Base-by-base conservation (phyloP, 1,140 invertebrate genomes). In the Phymastichus coffea region DNA sequence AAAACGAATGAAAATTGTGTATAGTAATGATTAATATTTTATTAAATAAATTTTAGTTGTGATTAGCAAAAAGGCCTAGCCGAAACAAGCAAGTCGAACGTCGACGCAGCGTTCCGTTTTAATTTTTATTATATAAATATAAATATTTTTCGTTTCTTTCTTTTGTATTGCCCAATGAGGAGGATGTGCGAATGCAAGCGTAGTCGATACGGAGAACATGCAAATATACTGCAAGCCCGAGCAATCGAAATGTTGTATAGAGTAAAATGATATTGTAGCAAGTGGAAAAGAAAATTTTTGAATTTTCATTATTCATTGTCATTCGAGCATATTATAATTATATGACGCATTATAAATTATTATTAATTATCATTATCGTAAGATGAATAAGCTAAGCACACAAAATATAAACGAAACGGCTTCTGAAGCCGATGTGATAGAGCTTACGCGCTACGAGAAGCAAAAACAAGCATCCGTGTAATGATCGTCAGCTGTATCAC, bases 361-460 rank as follows among this genome's bases (percentile, higher is more conserved):
- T 61, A 64, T 41, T 57, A 55, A 40, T 65, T 53, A 61, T 64
- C 60, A 64, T 65, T 61, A 49, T 61, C 54, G 51, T 56, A 48
- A 60, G 23, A 23, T 49, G 38, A 44, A 38, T 46, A 52, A 44
- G 23, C n/a, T 14, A 44, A 49, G 53, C 20, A 23, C 22, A 47
- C 37, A 25, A 63, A 66, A 67, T 66, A 65, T 57, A 66, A 72
- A 76, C 66, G 68, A 76, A 76, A 73, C 68, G 77, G 77, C 77
- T 79, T 78, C 33, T 68, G 64, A 79, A 79, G 77, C 76, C 77
- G 77, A 78, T 79, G 77, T 79, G 77, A 79, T 79, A 79, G 76
- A 79, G 76, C 77, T 79, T 79, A 77, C 71, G 72, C 74, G 70
- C 73, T 70, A 73, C 67, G 73, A 73, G 63, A 70, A 63, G 63